A percentile compares a stretch with the other conserved stretches of the same genome.
Conservation (phyloP, 2,888 invertebrate genomes). For the Hipparchia sbordonii region DNA sequence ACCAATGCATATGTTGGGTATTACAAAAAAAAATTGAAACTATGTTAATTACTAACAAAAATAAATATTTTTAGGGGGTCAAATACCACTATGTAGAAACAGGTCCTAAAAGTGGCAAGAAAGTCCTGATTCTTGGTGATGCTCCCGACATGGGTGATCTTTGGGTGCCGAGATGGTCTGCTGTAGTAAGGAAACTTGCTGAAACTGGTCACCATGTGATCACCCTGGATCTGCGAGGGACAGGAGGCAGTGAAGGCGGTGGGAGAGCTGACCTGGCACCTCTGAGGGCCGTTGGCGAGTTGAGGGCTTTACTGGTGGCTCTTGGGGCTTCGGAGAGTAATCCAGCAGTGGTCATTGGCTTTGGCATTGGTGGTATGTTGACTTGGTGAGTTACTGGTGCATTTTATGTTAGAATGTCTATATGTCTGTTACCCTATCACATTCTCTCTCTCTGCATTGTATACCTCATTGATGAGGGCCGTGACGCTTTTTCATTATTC, state of each 20-base stretch:
- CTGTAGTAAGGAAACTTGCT: slow-evolving; percentile 58
- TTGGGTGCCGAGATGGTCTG: slow-evolving; percentile 67
- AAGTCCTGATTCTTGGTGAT: slow-evolving; percentile 68
- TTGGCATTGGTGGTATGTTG: slow-evolving; percentile 76
- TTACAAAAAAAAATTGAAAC: too few species aligned
- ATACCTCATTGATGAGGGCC: too few species aligned
- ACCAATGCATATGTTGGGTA: neutral
- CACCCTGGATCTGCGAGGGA: slow-evolving; percentile 72
- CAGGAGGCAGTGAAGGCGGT: slow-evolving; percentile 72
- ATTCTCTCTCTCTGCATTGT: neutral
- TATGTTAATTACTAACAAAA: neutral
- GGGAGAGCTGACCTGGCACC: slow-evolving; percentile 63
- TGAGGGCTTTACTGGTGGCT: slow-evolving; percentile 61
- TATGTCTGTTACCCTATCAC: neutral
- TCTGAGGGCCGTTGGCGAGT: slow-evolving; percentile 67
- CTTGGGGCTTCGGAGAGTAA: slow-evolving; percentile 62
- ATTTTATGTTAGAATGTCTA: neutral
- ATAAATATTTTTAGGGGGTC: slow-evolving; percentile 59
- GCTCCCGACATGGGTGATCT: slow-evolving; percentile 67
- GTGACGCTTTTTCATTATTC: too few species aligned
- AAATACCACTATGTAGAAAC: slow-evolving; percentile 79
- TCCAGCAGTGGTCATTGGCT: slow-evolving; percentile 69
- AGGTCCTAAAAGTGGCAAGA: slow-evolving; percentile 64
- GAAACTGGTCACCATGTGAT: slow-evolving; percentile 66
- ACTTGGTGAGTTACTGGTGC: slow-evolving; percentile 61